phyloP scores from a whole-genome alignment of 2,797 vertebrate genomes.

The Moxostoma hubbsi region DNA sequence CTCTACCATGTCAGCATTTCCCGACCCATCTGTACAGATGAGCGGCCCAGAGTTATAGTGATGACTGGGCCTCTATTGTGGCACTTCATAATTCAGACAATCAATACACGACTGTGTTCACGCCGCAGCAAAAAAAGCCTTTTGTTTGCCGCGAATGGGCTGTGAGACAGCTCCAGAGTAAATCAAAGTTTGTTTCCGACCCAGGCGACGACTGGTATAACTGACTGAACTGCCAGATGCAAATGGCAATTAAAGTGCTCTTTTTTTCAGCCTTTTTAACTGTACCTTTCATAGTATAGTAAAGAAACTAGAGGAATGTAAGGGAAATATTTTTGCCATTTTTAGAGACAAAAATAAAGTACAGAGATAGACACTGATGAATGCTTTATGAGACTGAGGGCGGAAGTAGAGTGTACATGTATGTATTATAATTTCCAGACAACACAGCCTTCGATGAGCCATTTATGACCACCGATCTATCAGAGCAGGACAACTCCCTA shows the following conservation, averaged over 20 bases:
- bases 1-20: constrained; percentile 30
- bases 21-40: constrained; percentile 15
- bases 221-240: constrained; percentile 19
- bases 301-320: too few species aligned
- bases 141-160: constrained; percentile 24
- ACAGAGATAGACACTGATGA: not conserved
- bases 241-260: constrained; percentile 26
- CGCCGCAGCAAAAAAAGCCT: constrained; percentile 34
- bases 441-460: constrained; percentile 6
- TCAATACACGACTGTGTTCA: constrained; percentile 48
- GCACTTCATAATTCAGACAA: constrained; percentile 47
- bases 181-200: constrained; percentile 44
- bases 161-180: constrained; percentile 8
- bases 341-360: not conserved
- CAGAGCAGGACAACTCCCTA: constrained; percentile 16
- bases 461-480: constrained; percentile 31
- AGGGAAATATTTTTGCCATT: not conserved
- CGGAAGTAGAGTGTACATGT: too few species aligned
- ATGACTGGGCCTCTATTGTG: constrained; percentile 44
- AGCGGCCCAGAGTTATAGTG: constrained; percentile 46
- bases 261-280: not conserved
- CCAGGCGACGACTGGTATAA: not conserved
- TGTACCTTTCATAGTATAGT: not conserved
- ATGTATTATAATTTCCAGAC: not conserved
- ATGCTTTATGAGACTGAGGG: not conserved